Percentiles rank a stretch among this genome's conserved stretches.
Evolutionary conservation across 1,140 invertebrate species (phyloP).

Genomic region (Brachionus paranguensis): DNA sequence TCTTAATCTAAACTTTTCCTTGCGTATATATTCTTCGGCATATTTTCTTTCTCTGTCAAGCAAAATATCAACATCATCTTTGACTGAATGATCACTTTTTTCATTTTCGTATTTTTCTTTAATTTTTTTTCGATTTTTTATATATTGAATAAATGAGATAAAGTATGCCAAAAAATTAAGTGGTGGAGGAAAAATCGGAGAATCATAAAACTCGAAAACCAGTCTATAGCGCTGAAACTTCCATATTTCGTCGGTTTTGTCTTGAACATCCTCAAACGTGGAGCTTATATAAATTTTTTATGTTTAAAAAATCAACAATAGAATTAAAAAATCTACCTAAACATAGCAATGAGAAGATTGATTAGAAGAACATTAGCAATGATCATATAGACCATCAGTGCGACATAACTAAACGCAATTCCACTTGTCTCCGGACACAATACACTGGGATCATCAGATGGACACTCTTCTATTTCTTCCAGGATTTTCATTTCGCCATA

Average conservation of each 20-base stretch:
- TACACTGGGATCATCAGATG: not conserved
- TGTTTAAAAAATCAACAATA: not conserved
- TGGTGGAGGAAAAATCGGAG: constrained; percentile 39
- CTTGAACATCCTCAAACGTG: constrained; percentile 38
- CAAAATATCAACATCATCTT: constrained; percentile 38
- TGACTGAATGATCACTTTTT: not conserved
- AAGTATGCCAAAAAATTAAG: constrained; percentile 35
- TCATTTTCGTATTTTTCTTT: not conserved
- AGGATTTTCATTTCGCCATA: constrained; percentile 51
- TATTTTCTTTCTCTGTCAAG: constrained; percentile 33
- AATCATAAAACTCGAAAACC: constrained; percentile 36
- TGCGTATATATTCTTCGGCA: constrained; percentile 34
- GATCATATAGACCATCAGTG: constrained; percentile 48
- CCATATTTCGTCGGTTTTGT: constrained; percentile 30
- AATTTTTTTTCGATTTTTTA: constrained; percentile 43
- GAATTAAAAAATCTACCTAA: constrained; percentile 45
- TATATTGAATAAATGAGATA: constrained; percentile 70
- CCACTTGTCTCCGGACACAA: not conserved
- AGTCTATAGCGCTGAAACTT: constrained; percentile 36
- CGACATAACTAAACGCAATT: constrained; percentile 45
- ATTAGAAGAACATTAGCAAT: constrained; percentile 51
- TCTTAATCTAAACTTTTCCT: constrained; percentile 15
- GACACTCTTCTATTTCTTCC: constrained; percentile 48
- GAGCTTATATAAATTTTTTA: not conserved
- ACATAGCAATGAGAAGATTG: constrained; percentile 54